A percentile compares a stretch with the other conserved stretches of the same genome.
phyloP scores from a whole-genome alignment of 1,140 invertebrate species.

The Sitobion miscanthi region DNA sequence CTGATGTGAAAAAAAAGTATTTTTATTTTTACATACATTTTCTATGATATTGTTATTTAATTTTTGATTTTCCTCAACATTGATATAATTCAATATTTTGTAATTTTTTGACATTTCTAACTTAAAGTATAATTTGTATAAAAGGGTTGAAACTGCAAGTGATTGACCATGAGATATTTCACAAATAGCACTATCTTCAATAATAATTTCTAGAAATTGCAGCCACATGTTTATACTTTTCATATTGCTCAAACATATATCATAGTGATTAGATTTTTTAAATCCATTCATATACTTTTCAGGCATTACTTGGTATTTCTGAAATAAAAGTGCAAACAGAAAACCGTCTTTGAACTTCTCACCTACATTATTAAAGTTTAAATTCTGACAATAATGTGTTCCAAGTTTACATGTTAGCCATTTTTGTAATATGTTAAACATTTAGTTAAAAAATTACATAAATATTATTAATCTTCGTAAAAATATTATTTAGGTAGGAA shows the following conservation, averaged over 20 bases:
- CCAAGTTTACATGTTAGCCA: constrained; percentile 40
- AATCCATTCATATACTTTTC: neutral
- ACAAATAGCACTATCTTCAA: neutral
- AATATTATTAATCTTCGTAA: too few relatives aligned
- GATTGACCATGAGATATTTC: constrained; percentile 39
- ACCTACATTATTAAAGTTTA: constrained; percentile 31
- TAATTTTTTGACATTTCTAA: constrained; percentile 26
- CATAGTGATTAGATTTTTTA: constrained; percentile 7
- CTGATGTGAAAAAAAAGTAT: neutral
- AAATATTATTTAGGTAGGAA: neutral
- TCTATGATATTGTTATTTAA: neutral
- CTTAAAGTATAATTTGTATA: constrained; percentile 19
- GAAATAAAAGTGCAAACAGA: constrained; percentile 25
- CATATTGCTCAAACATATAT: constrained; percentile 28
- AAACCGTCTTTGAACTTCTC: constrained; percentile 35
- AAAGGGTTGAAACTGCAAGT: neutral
- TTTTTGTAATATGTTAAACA: constrained; percentile 14
- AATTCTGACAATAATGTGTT: neutral
- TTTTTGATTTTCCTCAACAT: neutral
- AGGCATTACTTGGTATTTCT: constrained; percentile 41
- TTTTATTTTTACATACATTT: neutral
- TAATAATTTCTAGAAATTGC: neutral
- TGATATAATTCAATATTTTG: neutral
- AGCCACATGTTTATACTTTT: constrained; percentile 38
- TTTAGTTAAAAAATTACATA: neutral